Conservation (phyloP, 2,113 vertebrate genomes). For the Scomber colias region DNA sequence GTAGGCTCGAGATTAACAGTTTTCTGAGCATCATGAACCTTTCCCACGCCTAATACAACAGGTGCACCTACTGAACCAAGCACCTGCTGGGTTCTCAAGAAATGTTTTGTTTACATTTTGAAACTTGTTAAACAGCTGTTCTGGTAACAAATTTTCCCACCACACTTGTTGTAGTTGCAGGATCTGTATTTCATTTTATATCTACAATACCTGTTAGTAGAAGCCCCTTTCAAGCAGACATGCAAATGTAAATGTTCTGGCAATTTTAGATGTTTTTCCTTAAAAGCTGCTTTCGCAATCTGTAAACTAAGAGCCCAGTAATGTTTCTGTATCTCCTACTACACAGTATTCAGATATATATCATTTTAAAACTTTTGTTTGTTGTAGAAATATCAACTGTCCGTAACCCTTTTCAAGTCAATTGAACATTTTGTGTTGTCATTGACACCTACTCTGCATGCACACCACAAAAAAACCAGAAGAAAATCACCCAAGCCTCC, state of each 20-base stretch:
- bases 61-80: no score
- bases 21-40: no score
- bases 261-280: slow-evolving; percentile 4
- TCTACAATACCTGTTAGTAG: background rate
- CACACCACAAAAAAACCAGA: slow-evolving; percentile 29
- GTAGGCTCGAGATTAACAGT: no score
- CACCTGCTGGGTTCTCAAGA: no score
- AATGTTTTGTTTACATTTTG: background rate
- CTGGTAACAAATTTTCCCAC: slow-evolving; percentile 27
- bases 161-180: slow-evolving; percentile 16
- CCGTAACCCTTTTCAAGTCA: background rate
- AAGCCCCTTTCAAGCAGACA: background rate
- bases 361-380: background rate
- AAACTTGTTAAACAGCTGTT: background rate
- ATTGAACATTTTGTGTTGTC: slow-evolving; percentile 1
- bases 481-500: slow-evolving; percentile 1
- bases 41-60: no score
- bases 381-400: background rate
- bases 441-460: background rate
- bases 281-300: background rate
- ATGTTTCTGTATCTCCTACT: background rate
- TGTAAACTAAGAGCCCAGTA: background rate
- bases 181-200: slow-evolving; percentile 35
- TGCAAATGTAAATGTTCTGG: background rate
- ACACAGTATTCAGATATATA: no score